Base-by-base conservation (phyloP, 1,140 invertebrate genomes). In the Caenorhabditis tropicalis region DNA sequence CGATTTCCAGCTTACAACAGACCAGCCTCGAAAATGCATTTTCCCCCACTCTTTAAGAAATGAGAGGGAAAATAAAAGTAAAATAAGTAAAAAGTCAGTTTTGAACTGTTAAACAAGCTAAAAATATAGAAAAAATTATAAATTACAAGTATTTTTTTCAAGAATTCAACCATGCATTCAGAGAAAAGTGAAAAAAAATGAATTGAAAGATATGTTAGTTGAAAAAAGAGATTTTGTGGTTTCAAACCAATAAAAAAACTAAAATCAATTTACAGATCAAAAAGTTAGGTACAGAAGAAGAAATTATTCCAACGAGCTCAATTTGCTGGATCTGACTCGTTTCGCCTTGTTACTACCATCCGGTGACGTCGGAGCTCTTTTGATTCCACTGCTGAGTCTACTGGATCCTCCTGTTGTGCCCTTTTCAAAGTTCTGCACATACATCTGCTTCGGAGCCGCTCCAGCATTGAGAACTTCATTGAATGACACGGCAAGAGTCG, bases 271-370 rank as follows among this genome's bases (percentile, higher is more conserved):
- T 51, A 51, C 12, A 51, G 48, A 4, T 10, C 48, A 51, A 19
- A 19, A 51, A n/a, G n/a, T n/a, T n/a, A n/a, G n/a, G n/a, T 51
- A 51, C 48, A n/a, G n/a, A 6, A 58, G 3, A 29, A 29, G 21
- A 74, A 43, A 24, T 74, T 46, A 74, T 74, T 74, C 65, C 33
- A 74, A 27, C 4, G 36, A 74, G 65, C 65, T 74, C 27, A 74
- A 31, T 74, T 74, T 74, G n/a, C 65, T 74, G 2, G 65, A 74
- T 24, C 65, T 74, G 65, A 74, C 36, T n/a, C 65, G 65, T 24
- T 74, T 74, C 36, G 65, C 65, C 9, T 56, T 56, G 15, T 33
- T 15, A 15, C n/a, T 29, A 24, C 3, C 19, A 5, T 65, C 58
- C 3, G 65, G 36, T n/a, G 65, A 46, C 24, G 12, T 74, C 36